Percentiles rank a stretch among this genome's conserved stretches.
phyloP scores from a whole-genome alignment of 2,797 vertebrate genomes.

The Mormyrops boulengeri region DNA sequence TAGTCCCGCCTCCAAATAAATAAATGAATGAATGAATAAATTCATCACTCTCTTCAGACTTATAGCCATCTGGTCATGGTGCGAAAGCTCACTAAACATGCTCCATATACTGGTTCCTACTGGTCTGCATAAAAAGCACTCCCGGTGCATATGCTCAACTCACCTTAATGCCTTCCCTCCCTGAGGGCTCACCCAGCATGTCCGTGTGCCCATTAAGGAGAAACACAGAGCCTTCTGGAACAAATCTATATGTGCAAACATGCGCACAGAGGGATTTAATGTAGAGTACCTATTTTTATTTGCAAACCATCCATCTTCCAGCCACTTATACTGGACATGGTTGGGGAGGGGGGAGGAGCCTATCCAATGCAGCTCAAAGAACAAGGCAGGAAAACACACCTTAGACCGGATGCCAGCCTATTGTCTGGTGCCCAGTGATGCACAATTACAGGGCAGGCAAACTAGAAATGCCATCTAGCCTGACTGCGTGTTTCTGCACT shows the following conservation, averaged over 20 bases:
- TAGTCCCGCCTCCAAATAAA: neutral
- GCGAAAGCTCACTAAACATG: neutral
- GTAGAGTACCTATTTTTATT: neutral
- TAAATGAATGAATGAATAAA: neutral
- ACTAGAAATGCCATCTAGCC: neutral
- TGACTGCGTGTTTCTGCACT: neutral
- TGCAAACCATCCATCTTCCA: neutral
- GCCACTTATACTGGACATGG: neutral
- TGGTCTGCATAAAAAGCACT: neutral
- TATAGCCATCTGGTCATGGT: neutral
- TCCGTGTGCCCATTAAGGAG: neutral
- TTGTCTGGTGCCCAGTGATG: neutral
- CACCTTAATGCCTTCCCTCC: neutral
- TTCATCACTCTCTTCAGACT: neutral
- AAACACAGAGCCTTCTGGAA: neutral
- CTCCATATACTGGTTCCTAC: neutral
- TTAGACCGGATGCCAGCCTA: neutral
- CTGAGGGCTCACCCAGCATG: neutral
- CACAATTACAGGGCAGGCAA: neutral
- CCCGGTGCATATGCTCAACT: neutral
- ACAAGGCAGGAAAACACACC: neutral
- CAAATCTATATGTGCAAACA: neutral
- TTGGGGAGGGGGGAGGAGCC: neutral
- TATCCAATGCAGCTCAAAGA: neutral
- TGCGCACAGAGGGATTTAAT: neutral